These are phyloP conservation scores for Hyles vespertilio DNA, from an alignment of 1,140 invertebrate genomes.

Conservation along the genomic window DNA sequence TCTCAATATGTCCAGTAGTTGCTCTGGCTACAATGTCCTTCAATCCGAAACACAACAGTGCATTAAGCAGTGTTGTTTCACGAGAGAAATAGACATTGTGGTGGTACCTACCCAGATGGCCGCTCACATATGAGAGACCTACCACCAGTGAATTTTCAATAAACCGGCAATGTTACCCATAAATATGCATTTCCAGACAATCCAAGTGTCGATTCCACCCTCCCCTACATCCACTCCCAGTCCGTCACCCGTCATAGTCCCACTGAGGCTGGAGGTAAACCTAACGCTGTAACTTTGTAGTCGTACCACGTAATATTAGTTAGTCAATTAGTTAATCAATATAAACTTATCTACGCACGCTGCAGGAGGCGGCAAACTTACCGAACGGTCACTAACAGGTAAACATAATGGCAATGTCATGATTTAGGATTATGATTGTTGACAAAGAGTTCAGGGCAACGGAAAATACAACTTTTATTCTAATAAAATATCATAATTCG, in stretches of 20 bases:
- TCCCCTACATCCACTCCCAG: conserved; percentile 12
- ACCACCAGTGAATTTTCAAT: no score
- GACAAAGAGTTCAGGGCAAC: no score
- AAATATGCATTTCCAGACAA: neutral
- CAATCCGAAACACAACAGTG: no score
- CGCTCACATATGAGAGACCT: no score
- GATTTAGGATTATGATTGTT: no score
- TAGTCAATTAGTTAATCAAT: neutral
- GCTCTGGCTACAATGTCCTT: no score
- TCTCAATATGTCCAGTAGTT: no score
- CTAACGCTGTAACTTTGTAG: neutral
- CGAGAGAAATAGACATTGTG: no score
- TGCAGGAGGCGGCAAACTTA: conserved; percentile 35
- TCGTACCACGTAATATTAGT: neutral
- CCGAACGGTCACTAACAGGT: conserved; percentile 50
- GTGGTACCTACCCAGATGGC: no score
- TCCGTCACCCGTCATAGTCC: conserved; percentile 7
- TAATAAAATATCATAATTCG: no score
- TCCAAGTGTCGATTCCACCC: conserved; percentile 23
- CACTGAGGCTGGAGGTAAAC: neutral
- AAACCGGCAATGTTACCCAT: neutral
- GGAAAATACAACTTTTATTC: no score
- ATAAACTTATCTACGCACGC: conserved; percentile 28
- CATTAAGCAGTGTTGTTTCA: no score
- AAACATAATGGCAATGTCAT: conserved; percentile 6